Percentiles rank a stretch among this genome's conserved stretches.
Evolutionary conservation across 2,888 invertebrate genomes (phyloP).

Genomic region (Xestobium rufovillosum): DNA sequence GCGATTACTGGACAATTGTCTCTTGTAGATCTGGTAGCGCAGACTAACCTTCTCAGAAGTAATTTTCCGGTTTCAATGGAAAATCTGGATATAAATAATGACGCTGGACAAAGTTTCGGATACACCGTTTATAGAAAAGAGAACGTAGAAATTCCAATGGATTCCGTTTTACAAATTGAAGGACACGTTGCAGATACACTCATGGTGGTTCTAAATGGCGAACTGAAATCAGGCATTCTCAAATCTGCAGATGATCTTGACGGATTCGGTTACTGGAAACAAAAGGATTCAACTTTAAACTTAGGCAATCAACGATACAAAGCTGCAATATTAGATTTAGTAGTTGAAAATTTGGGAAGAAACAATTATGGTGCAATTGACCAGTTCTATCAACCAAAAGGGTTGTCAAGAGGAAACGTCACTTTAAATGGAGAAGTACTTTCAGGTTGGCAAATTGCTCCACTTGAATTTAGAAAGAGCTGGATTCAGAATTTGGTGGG

Average conservation of each 20-base stretch:
- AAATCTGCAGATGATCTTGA: constrained; percentile 30
- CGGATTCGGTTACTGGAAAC: constrained; percentile 43
- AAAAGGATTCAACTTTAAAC: constrained; percentile 32
- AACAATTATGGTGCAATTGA: constrained; percentile 49
- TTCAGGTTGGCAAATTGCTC: constrained; percentile 39
- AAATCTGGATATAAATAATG: constrained; percentile 35
- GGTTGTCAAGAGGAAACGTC: constrained; percentile 36
- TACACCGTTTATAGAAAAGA: constrained; percentile 47
- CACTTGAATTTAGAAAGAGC: constrained; percentile 43
- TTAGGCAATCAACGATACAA: constrained; percentile 27
- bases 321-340: constrained; percentile 37
- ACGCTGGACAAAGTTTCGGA: constrained; percentile 50
- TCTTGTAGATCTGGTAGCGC: constrained; percentile 22
- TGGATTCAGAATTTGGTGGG: constrained; percentile 30
- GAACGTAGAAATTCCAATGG: constrained; percentile 28
- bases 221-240: constrained; percentile 35
- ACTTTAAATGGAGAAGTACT: constrained; percentile 36
- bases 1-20: constrained; percentile 25
- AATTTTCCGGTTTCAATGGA: constrained; percentile 34
- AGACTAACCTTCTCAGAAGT: constrained; percentile 13
- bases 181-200: constrained; percentile 46
- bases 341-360: constrained; percentile 75
- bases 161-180: constrained; percentile 34
- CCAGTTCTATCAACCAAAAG: constrained; percentile 35
- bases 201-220: constrained; percentile 44